Base-by-base conservation (phyloP, 2,113 vertebrate genomes). In the Oncorhynchus keta region DNA sequence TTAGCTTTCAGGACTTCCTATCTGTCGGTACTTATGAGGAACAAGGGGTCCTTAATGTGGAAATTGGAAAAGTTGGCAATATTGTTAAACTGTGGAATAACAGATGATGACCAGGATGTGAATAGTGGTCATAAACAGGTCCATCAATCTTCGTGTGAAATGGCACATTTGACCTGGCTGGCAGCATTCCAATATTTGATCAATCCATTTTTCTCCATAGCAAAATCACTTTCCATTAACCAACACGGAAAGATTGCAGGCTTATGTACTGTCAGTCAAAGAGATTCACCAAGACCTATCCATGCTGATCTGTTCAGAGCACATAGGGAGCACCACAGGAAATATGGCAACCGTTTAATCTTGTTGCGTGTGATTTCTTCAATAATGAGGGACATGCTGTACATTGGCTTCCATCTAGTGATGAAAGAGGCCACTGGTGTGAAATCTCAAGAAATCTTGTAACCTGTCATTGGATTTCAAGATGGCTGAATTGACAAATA, bases 71-170 rank as follows among this genome's bases (percentile, higher is more conserved):
- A 45, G 39, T 45, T 45, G 9, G 39, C 39, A 45, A 45, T 45
- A 11, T 45, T 45, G 9, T 26, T 45, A 9, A 80, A 67, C n/a
- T 55, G 3, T 55, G 39, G 39, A 45, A 39, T 77, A 78, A 81
- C 68, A 35, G 18, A 79, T 73, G 77, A 77, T 45, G 9, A 45
- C 39, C 79, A 88, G 78, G 69, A 68, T 72, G 48, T 55, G 74
- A 55, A 69, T 79, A 80, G 79, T 73, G 72, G 74, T 81, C 69
- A 76, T 57, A 13, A 62, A 68, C 75, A 26, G 55, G 12, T 5
- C 67, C 80, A 82, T 85, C 84, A 85, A 80, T 85, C 84, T 75
- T 85, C 68, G 64, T 16, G 7, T n/a, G 59, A n/a, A 62, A n/a
- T 62, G n/a, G 2, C 12, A 69, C 32, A 45, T 77, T 75, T 68